Conservation (phyloP, 1,140 invertebrate genomes). For the Heterodera carotae region DNA sequence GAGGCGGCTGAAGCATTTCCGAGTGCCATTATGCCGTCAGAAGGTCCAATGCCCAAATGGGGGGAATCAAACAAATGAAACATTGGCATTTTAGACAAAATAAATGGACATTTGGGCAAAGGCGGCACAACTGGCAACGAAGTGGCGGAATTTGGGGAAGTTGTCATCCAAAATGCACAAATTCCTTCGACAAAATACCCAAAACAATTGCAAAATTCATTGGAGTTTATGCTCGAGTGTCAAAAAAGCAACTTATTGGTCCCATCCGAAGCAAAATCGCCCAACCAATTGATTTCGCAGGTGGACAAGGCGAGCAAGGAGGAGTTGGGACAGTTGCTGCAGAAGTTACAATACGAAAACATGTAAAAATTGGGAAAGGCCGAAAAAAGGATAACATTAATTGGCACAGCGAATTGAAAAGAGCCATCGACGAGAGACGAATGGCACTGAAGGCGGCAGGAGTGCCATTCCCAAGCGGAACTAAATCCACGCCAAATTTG, state of each 20-base stretch:
- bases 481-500: constrained; percentile 52
- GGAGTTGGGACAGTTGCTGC: constrained; percentile 61
- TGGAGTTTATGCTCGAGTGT: constrained; percentile 7
- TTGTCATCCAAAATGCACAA: not conserved
- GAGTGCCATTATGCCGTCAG: constrained; percentile 29
- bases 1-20: constrained; percentile 33
- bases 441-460: constrained; percentile 15
- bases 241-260: constrained; percentile 34
- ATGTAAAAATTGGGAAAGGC: constrained; percentile 22
- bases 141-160: not conserved
- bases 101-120: constrained; percentile 13
- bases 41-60: constrained; percentile 19
- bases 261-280: constrained; percentile 57
- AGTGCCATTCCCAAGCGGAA: constrained; percentile 2
- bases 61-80: not conserved
- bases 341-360: constrained; percentile 62
- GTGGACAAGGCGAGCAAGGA: constrained; percentile 64
- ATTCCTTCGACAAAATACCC: not conserved
- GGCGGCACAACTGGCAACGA: not conserved
- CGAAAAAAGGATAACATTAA: not conserved
- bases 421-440: constrained; percentile 30
- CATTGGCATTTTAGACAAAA: not conserved
- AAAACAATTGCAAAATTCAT: constrained; percentile 6
- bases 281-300: constrained; percentile 57
- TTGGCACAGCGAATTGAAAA: constrained; percentile 32